Evolutionary conservation across 1,140 invertebrate genomes (phyloP).

Genomic region (Bombyx mandarina): DNA sequence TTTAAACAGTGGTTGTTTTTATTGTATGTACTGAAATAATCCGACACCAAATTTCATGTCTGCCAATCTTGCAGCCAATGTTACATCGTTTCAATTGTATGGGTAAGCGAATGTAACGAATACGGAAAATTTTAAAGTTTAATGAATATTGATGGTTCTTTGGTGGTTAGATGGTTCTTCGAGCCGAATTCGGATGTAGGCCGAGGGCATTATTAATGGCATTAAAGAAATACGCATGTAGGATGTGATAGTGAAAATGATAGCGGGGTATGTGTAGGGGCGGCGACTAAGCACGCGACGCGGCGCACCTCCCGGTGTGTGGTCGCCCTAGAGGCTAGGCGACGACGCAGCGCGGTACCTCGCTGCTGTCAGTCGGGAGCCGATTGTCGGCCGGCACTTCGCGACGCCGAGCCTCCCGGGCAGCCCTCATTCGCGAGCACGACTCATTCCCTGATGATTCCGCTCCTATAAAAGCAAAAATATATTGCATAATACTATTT

Average conservation of each 20-base stretch:
- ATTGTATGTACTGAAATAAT: too few relatives aligned
- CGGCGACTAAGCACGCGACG: slow-evolving; percentile 12
- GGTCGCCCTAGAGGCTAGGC: slow-evolving; percentile 24
- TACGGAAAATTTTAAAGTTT: too few relatives aligned
- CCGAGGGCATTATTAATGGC: too few relatives aligned
- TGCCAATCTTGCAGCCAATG: too few relatives aligned
- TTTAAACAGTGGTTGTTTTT: too few relatives aligned
- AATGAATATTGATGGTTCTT: too few relatives aligned
- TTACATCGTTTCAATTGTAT: too few relatives aligned
- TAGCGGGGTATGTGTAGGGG: slow-evolving; percentile 11
- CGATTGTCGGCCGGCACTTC: slow-evolving; percentile 46
- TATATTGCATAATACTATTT: background rate
- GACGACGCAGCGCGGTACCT: slow-evolving; percentile 56
- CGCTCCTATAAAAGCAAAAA: slow-evolving; percentile 24
- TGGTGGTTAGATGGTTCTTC: too few relatives aligned
- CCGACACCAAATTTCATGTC: too few relatives aligned
- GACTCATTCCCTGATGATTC: slow-evolving; percentile 55
- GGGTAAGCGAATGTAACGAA: too few relatives aligned
- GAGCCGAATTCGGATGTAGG: too few relatives aligned
- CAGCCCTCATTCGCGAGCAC: slow-evolving; percentile 50
- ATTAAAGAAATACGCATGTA: too few relatives aligned
- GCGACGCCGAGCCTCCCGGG: slow-evolving; percentile 44
- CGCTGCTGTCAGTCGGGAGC: slow-evolving; percentile 55
- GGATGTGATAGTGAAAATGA: slow-evolving; percentile 3
- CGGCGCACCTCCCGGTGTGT: slow-evolving; percentile 22